Base-by-base conservation (phyloP, 2,113 vertebrate species). In the Fukomys damarensis region DNA sequence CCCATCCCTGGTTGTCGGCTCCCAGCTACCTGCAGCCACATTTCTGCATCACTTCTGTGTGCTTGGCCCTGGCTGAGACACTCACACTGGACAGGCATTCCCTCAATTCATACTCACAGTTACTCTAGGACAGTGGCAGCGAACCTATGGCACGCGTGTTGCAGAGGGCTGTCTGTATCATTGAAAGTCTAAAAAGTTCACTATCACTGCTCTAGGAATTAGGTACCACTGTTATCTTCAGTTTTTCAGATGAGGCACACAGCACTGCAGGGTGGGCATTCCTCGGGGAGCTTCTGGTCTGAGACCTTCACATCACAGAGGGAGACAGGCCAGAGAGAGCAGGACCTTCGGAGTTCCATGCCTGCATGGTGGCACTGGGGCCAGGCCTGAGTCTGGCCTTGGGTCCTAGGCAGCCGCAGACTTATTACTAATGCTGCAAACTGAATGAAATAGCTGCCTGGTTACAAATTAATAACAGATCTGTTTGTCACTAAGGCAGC, bases 401-500 rank as follows among this genome's bases (percentile, higher is more conserved):
- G 0, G 5, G 68, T 43, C 24, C 13, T 17, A 49, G 76, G n/a
- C 38, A 66, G 43, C 86, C 76, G 4, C 87, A 54, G 65, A 87
- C 81, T 97, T 96, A 90, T 95, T 94, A 85, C 30, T 1, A 76
- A 90, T 68, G 66, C 32, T 74, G 61, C 92, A 94, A 96, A 98
- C 95, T 49, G 95, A 97, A 96, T 58, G 97, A 92, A 94, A 94
- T 85, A 96, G 88, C 85, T 91, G 61, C 88, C 86, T 41, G 86
- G 90, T 94, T 97, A 93, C 84, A 96, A 97, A 98, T 97, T 96
- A 97, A 97, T 98, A 97, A 98, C 70, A 96, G 63, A 92, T 98
- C 97, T 98, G 97, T 98, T 97, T 98, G 95, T 96, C 97, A 96
- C 95, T 96, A 94, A 97, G 98, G 84, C 98, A 98, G 98, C 97